Base-by-base conservation (phyloP, 2,888 invertebrate species). In the Drosophila paramelanica region DNA sequence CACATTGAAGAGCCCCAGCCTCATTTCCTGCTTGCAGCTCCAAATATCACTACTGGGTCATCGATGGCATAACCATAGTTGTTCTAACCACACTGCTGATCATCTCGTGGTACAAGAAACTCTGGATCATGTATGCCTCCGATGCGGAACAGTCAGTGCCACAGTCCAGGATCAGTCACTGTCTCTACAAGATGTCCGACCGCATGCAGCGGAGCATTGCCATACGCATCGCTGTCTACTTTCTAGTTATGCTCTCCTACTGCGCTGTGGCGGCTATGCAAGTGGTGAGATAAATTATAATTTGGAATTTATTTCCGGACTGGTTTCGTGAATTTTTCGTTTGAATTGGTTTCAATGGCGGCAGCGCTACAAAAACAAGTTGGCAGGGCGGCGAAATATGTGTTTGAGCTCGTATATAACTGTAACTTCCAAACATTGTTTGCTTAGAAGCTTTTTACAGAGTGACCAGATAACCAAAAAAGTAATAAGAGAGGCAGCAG, bases 81-180 rank as follows among this genome's bases (percentile, higher is more conserved):
- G 75, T 94, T n/a, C 90, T 94, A 84, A 92, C 95, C 1, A 75
- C 95, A 1, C 92, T 96, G 73, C 93, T 96, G 58, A 95, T 96
- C 0, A 89, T 96, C 7, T 95, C 95, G 0, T 97, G 97, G 97
- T 95, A 95, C 68, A 95, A 96, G 85, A 95, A 95, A 79, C 85
- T 95, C 1, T 96, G 96, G 96, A 93, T 93, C 68, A 93, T 93
- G 85, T 90, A 79, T 39, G 67, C 72, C 20, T 83, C 89, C 5
- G 85, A 91, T n/a, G 75, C 80, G 7, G 85, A 86, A 20, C 75
- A 75, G 5, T 81, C 82, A 3, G 55, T 71, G 36, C 96, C 96
- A 0, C 92, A 92, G 38, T 94, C 94, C 70, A 90, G 81, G 68
- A 83, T 94, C 8, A 85, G 96, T 2, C 92, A 93, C 46, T 93